Base-by-base conservation (phyloP, 2,113 vertebrate genomes). In the Tauraco erythrolophus region DNA sequence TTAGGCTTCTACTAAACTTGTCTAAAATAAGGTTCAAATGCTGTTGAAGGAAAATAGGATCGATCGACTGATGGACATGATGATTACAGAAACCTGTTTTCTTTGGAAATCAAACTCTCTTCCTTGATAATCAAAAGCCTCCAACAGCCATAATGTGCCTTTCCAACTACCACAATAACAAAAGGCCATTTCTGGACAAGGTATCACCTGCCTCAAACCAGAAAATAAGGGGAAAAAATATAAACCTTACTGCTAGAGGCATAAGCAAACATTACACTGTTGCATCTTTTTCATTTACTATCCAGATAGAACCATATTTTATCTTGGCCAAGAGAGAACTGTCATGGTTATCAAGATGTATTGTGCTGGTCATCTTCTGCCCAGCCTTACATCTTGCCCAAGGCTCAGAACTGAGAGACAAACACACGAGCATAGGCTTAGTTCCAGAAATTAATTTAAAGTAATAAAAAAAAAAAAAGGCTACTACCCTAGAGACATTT, bases 361-460 rank as follows among this genome's bases (percentile, higher is more conserved):
- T 88, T 56, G 43, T 58, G 19, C 56, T 85, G 84, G 82, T 39
- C 78, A 56, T 88, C 81, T 50, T 70, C 89, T 88, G 43, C 61
- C 61, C 21, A 58, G 48, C 25, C 48, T 41, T 64, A 60, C 57
- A 35, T 79, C 70, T 87, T 90, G 85, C 95, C 88, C 66, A 75
- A 89, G 92, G 92, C 94, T 96, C 70, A 86, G 79, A 80, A 68
- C 70, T 16, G n/a, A 66, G 74, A 95, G 43, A 70, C 74, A 93
- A 94, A 84, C 19, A 88, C 43, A 85, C 3, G 70, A 92, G 39
- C 48, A 84, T 5, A 65, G 53, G 70, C 43, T 64, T 85, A 71
- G 74, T 56, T 82, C 69, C 88, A 92, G 70, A 93, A 94, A 88
- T 75, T 81, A 91, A 91, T 85, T 88, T 95, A 87, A 91, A 89